Percentiles rank a stretch among this genome's conserved stretches.
phyloP scores from a whole-genome alignment of 1,140 invertebrate species.

The Samia ricini region DNA sequence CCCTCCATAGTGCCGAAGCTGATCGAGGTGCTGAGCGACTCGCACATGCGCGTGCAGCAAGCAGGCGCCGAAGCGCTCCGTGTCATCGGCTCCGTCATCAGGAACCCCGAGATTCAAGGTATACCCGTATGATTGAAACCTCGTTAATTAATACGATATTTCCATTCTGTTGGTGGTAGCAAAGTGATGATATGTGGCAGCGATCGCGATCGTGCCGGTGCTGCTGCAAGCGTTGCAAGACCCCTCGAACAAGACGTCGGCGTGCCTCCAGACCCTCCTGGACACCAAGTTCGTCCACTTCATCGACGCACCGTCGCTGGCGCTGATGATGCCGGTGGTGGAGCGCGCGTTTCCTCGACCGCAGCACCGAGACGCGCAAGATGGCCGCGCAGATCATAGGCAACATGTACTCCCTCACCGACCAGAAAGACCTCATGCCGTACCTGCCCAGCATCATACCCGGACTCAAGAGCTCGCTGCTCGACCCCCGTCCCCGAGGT shows the following conservation, averaged over 20 bases:
- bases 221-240: conserved; percentile 96
- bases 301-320: conserved; percentile 98
- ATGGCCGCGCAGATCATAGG: conserved; percentile 99
- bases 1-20: conserved; percentile 99
- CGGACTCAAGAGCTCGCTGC: conserved; percentile 95
- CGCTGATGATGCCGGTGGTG: conserved; percentile 99
- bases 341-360: conserved; percentile 96
- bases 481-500: conserved; percentile 98
- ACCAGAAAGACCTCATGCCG: conserved; percentile 98
- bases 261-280: conserved; percentile 93
- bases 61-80: conserved; percentile 96
- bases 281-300: conserved; percentile 99
- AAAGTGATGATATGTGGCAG: conserved; percentile 10
- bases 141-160: too few species aligned
- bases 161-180: too few species aligned
- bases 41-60: conserved; percentile 98
- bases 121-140: conserved; percentile 10
- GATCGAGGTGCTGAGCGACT: conserved; percentile 98
- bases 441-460: conserved; percentile 98
- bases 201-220: conserved; percentile 92
- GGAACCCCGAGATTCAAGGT: conserved; percentile 99
- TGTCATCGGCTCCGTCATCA: conserved; percentile 98
- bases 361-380: conserved; percentile 97
- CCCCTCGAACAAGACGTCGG: conserved; percentile 96
- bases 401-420: conserved; percentile 99